Base-by-base conservation (phyloP, 2,797 vertebrate genomes). In the Lepilemur ruficaudatus region DNA sequence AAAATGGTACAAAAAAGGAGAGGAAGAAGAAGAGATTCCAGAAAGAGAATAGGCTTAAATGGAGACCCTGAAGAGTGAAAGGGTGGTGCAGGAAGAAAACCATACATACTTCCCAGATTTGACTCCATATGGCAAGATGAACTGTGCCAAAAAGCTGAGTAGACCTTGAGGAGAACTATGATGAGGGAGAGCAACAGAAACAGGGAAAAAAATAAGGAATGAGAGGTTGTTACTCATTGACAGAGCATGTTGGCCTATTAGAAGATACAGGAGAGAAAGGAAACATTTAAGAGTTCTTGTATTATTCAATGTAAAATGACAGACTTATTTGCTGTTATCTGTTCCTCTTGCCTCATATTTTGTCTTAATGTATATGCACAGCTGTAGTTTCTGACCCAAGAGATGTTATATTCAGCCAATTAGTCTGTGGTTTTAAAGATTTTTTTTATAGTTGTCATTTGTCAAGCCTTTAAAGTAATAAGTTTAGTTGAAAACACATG, bases 321-420 rank as follows among this genome's bases (percentile, higher is more conserved):
- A 97, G 97, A 97, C 91, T 91, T 97, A 97, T 97, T 96, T 97
- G 95, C 96, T 97, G 95, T 81, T 97, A 95, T 79, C 95, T 95
- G 0, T 52, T 93, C 55, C n/a, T 93, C 78, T 95, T 94, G 63
- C 70, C 32, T 97, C 97, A 95, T 95, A 97, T 91, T 95, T 97
- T 97, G 92, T 41, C 94, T 89, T 91, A 89, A 88, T 95, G 69
- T 76, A 89, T 84, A 75, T 50, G 50, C 25, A 83, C 89, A 98
- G 95, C 93, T 97, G 96, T 95, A 93, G 15, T 65, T 97, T 92
- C 28, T 75, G 82, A 94, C 96, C 89, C 79, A 2, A 67, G 96
- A 95, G 93, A 96, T 35, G 50, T 90, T 69, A 81, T 70, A 76
- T 73, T 75, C 78, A 94, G 69, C 57, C 88, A 95, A 97, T 97